Evolutionary conservation across 2,888 invertebrate genomes (phyloP).

Genomic region (Hypercompe scribonia): DNA sequence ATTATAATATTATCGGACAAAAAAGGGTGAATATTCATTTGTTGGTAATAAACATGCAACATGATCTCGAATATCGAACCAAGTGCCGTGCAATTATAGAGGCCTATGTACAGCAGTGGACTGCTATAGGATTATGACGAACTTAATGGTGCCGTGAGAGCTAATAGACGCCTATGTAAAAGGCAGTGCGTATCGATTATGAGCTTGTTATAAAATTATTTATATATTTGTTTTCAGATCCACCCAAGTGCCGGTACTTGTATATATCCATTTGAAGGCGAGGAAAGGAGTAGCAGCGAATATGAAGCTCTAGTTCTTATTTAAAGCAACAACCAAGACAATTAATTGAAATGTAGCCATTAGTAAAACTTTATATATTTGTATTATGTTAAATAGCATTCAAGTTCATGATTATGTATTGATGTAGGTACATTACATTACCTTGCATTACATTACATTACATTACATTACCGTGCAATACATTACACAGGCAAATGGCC

Average conservation of each 20-base stretch:
- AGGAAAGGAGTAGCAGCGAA: constrained; percentile 87
- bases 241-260: constrained; percentile 88
- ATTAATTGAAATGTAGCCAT: background rate
- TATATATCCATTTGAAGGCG: constrained; percentile 90
- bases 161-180: background rate
- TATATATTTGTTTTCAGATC: constrained; percentile 74
- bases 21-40: no score
- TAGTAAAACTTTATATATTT: constrained; percentile 1
- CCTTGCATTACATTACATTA: background rate
- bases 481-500: background rate
- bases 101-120: no score
- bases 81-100: no score
- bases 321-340: constrained; percentile 47
- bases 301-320: constrained; percentile 90
- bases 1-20: no score
- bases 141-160: background rate
- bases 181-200: background rate
- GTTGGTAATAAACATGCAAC: no score
- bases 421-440: background rate
- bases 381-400: background rate
- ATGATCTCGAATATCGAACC: no score
- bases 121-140: no score
- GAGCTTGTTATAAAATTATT: background rate
- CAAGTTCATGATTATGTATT: background rate
- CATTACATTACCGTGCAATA: background rate